Evolutionary conservation across 2,797 vertebrate species (phyloP).

Genomic region (Microchirus variegatus): DNA sequence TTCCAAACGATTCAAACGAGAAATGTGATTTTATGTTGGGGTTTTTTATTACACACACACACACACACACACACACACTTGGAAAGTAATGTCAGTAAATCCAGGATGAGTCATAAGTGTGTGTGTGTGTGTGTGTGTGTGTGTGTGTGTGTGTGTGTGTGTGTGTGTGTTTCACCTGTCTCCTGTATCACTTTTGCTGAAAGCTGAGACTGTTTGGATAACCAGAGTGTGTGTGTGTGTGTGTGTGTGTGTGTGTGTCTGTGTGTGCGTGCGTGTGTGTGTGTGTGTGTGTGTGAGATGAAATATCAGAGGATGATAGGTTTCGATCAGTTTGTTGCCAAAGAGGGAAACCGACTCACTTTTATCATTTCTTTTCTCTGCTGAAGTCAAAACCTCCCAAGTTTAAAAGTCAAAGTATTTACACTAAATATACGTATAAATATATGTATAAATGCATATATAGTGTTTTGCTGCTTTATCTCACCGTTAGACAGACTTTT

Average conservation of each 20-base stretch:
- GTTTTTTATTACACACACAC: too few species aligned
- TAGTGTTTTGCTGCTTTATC: too few species aligned
- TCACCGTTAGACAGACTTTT: too few species aligned
- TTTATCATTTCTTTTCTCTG: too few species aligned
- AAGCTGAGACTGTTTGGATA: slow-evolving; percentile 40
- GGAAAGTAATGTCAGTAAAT: slow-evolving; percentile 7
- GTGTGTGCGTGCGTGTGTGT: neutral
- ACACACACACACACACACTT: neutral
- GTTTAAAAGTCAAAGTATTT: too few species aligned
- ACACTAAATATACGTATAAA: too few species aligned
- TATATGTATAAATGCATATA: too few species aligned
- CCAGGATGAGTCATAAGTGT: slow-evolving; percentile 24
- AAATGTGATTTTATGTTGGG: too few species aligned
- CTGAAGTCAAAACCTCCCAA: too few species aligned
- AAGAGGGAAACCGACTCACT: neutral
- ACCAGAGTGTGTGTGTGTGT: neutral
- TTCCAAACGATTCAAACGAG: too few species aligned
- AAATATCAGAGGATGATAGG: slow-evolving; percentile 10
- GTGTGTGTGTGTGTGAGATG: neutral
- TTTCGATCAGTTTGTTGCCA: slow-evolving; percentile 18
- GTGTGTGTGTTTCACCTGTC: slow-evolving; percentile 17
- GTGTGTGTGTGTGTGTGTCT: neutral
- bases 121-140: too few species aligned
- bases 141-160: neutral
- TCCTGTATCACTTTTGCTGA: slow-evolving; percentile 14